Percentiles rank a stretch among this genome's conserved stretches.
Evolutionary conservation across 2,797 vertebrate species (phyloP).

Genomic region (Coregonus suidteri): DNA sequence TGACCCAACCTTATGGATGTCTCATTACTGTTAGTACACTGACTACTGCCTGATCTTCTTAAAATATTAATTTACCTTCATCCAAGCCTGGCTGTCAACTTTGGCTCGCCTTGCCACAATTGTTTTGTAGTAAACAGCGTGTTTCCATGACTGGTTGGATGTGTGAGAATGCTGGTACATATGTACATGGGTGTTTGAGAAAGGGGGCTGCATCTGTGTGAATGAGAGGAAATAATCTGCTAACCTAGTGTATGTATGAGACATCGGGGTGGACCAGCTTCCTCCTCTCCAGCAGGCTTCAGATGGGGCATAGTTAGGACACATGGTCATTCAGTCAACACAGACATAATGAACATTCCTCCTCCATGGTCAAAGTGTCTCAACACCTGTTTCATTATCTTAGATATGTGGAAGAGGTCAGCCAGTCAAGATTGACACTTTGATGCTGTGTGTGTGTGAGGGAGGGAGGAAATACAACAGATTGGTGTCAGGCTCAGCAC

Average conservation of each 20-base stretch:
- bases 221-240: background rate
- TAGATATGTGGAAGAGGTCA: slow-evolving; percentile 40
- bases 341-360: slow-evolving; percentile 68
- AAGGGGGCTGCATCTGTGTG: background rate
- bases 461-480: slow-evolving; percentile 37
- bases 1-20: slow-evolving; percentile 59
- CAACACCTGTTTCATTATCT: slow-evolving; percentile 53
- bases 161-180: background rate
- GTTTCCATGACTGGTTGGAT: background rate
- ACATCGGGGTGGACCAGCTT: no score
- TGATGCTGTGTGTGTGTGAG: slow-evolving; percentile 19
- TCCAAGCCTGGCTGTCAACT: slow-evolving; percentile 39
- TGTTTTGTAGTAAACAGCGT: background rate
- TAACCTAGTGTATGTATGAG: background rate
- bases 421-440: slow-evolving; percentile 7
- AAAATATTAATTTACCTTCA: slow-evolving; percentile 40
- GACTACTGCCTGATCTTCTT: slow-evolving; percentile 37
- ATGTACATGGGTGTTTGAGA: background rate
- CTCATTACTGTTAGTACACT: slow-evolving; percentile 55
- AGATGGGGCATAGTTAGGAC: slow-evolving; percentile 38
- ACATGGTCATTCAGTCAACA: slow-evolving; percentile 62
- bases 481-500: slow-evolving; percentile 35
- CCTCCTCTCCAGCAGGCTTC: no score
- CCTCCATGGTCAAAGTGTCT: slow-evolving; percentile 1
- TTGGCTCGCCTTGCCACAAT: background rate